Percentiles rank a stretch among this genome's conserved stretches.
Evolutionary conservation across 2,888 invertebrate species (phyloP).

Genomic region (Ormyrus rosae): DNA sequence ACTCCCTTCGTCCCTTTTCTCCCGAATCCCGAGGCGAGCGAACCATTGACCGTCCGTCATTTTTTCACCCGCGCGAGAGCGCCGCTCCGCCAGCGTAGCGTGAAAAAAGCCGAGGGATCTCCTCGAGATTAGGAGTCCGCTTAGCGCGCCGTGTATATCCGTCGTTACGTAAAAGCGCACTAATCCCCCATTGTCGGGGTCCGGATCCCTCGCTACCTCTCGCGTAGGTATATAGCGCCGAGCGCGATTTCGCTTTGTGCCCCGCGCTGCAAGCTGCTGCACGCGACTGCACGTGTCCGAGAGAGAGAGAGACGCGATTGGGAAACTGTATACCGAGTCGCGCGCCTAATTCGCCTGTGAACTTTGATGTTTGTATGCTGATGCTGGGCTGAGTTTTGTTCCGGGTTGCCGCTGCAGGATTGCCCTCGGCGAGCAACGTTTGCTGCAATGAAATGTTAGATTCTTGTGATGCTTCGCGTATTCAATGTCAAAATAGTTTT

Average conservation of each 20-base stretch:
- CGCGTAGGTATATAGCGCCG: background rate
- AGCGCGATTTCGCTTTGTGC: background rate
- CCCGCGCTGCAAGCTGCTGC: conserved; percentile 17
- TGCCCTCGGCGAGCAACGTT: no score
- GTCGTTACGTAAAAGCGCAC: conserved; percentile 42
- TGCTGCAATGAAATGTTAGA: no score
- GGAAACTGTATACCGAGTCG: no score
- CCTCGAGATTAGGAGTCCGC: no score
- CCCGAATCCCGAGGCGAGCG: no score
- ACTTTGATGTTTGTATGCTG: background rate
- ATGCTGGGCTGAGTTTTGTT: no score
- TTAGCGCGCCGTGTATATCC: conserved; percentile 1
- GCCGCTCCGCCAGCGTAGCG: background rate
- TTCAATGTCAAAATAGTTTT: no score
- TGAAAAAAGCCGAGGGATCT: conserved; percentile 3
- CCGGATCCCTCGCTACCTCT: background rate
- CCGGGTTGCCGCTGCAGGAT: no score
- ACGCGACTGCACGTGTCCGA: background rate
- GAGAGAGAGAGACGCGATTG: no score
- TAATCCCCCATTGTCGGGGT: conserved; percentile 39
- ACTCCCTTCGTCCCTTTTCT: no score
- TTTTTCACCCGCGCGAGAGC: background rate
- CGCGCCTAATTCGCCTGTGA: background rate
- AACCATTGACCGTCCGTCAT: no score
- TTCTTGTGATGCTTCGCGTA: no score